Evolutionary conservation across 2,113 vertebrate genomes (phyloP).

Genomic region (Ellobius talpinus): DNA sequence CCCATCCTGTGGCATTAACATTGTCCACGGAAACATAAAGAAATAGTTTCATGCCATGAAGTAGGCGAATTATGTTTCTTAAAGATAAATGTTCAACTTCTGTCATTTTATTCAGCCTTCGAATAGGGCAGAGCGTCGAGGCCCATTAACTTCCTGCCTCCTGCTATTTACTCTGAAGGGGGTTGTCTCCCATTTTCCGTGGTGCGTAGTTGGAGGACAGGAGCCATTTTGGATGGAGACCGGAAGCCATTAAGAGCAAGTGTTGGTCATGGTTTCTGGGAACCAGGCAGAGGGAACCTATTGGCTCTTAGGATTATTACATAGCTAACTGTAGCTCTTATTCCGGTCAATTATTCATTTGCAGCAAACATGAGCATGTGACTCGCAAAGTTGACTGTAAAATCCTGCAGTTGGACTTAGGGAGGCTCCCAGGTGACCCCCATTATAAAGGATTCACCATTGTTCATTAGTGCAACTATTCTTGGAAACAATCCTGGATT

Average conservation of each 20-base stretch:
- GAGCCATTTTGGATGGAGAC: not conserved
- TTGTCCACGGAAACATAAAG: not conserved
- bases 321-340: not conserved
- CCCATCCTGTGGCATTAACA: not conserved
- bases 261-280: not conserved
- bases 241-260: not conserved
- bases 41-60: not conserved
- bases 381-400: not conserved
- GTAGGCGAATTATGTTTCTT: not conserved
- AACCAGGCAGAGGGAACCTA: not conserved
- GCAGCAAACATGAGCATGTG: not conserved
- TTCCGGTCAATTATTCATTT: not conserved
- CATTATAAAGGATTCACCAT: not conserved
- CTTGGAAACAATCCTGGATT: conserved; percentile 37
- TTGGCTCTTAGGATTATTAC: not conserved
- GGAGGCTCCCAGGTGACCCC: not conserved
- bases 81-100: accelerated
- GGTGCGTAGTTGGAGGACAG: not conserved
- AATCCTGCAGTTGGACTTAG: not conserved
- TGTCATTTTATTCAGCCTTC: not conserved
- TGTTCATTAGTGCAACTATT: conserved; percentile 46
- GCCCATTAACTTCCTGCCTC: conserved; percentile 12
- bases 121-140: not conserved
- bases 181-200: not conserved
- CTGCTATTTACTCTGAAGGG: not conserved